Evolutionary conservation across 2,797 vertebrate genomes (phyloP), one percentile per base, ranked within the genome.

Genomic region (Mormyrus hasselquistii): DNA sequence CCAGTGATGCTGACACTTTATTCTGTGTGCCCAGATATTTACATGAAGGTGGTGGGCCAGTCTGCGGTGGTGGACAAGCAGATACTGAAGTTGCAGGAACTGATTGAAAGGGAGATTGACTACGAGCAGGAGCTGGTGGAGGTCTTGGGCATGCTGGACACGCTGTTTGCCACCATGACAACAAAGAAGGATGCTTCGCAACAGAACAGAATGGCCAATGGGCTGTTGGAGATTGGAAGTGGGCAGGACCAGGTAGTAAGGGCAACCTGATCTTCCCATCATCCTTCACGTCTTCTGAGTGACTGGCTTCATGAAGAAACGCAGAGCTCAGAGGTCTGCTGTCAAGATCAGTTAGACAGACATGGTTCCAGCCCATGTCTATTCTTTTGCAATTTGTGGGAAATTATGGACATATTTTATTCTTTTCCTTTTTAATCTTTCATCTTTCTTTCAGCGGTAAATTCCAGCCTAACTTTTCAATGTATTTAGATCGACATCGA

Each of bases 131-230:
- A 99, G 50, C 96, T 99, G 0, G 90, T 99, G 49, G 97, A 99
- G 93, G 97, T 98, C 86, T 92, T 99, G 91, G 99, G 99, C 86
- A 99, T 99, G 97, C 96, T 99, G 95, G 99, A 99, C 95, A 97
- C 97, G 0, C 94, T 99, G 62, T 99, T 99, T 90, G 97, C 98
- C 90, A 96, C 97, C 38, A 95, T 96, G 90, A 94, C 96, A 9
- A 94, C 96, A 7, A 97, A 95, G 92, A 96, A 91, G 90, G 92
- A 93, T 1, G 87, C 82, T 0, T 62, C 93, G 86, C 89, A 93
- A 4, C 92, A 94, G 65, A 91, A 90, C 10, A 86, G 93, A 87
- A 91, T 92, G 88, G 92, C 95, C 62, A 95, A 95, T 62, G 92
- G 95, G 91, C 91, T 94, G 88, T 82, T 92, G 89, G 89, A 89